A percentile compares a stretch with the other conserved stretches of the same genome.
Evolutionary conservation across 2,113 vertebrate species (phyloP).

Genomic region (Pterocles gutturalis): DNA sequence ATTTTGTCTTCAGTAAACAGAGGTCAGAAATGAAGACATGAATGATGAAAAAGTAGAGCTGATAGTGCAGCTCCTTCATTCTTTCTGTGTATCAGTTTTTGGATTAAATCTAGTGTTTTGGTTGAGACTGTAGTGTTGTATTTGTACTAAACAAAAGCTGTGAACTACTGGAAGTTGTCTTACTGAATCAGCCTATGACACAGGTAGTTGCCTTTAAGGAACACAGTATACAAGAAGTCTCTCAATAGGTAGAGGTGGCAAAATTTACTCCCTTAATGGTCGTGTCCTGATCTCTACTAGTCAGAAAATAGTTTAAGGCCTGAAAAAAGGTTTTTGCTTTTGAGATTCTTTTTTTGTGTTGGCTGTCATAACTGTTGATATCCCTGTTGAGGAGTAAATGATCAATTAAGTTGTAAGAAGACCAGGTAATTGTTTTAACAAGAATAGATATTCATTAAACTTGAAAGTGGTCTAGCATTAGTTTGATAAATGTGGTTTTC

Average conservation of each 20-base stretch:
- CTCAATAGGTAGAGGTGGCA: neutral
- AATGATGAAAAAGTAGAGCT: neutral
- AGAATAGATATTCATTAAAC: neutral
- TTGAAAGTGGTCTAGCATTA: neutral
- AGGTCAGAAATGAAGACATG: neutral
- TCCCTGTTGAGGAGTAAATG: neutral
- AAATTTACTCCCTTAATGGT: neutral
- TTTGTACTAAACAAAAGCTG: neutral
- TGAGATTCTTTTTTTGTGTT: neutral
- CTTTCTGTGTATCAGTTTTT: neutral
- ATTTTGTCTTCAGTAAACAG: neutral
- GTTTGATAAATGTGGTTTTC: neutral
- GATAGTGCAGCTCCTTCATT: neutral
- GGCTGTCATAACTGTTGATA: neutral
- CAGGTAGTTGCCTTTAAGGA: neutral
- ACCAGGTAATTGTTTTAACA: constrained; percentile 8
- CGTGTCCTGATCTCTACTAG: neutral
- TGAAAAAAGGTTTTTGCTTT: neutral
- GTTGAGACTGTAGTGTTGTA: neutral
- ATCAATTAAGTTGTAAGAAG: neutral
- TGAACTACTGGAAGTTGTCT: neutral
- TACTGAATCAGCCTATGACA: neutral
- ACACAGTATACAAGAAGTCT: neutral
- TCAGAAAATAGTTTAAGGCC: neutral
- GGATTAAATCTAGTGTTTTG: neutral